These are phyloP conservation scores for Aphelenchoides avenae DNA, from an alignment of 1,140 invertebrate genomes.

Conservation along the genomic window DNA sequence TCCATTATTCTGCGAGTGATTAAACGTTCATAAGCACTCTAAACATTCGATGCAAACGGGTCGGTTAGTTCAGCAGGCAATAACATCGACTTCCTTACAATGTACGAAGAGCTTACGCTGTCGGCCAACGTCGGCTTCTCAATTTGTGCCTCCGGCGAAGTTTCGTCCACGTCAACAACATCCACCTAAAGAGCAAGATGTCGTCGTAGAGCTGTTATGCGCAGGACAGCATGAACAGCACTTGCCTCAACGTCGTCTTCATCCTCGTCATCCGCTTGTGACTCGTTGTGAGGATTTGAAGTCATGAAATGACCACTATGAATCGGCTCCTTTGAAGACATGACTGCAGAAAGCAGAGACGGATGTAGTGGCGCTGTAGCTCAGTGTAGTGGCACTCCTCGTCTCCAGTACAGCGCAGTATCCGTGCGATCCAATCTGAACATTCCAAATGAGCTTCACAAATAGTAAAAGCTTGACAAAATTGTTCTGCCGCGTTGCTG, in stretches of 20 bases:
- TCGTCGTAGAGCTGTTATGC: no score
- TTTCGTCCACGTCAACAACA: slow-evolving; percentile 54
- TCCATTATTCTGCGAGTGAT: not conserved
- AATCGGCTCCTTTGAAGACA: slow-evolving; percentile 56
- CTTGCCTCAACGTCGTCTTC: slow-evolving; percentile 56
- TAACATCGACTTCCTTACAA: no score
- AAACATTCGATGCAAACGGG: slow-evolving; percentile 9
- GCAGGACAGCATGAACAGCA: no score
- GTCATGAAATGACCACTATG: slow-evolving; percentile 60
- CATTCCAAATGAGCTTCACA: not conserved
- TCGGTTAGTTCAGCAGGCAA: no score
- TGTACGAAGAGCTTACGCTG: no score
- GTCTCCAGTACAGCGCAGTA: not conserved
- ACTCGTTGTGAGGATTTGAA: slow-evolving; percentile 56
- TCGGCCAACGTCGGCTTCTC: no score
- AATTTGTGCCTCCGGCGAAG: slow-evolving; percentile 2
- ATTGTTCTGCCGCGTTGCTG: not conserved
- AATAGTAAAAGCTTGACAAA: not conserved
- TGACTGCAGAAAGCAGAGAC: no score
- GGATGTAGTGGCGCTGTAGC: no score
- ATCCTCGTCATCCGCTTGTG: slow-evolving; percentile 53
- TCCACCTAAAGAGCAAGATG: slow-evolving; percentile 48
- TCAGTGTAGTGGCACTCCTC: not conserved
- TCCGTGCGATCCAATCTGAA: slow-evolving; percentile 6
- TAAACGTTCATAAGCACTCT: not conserved